phyloP scores from a whole-genome alignment of 2,888 invertebrate genomes.

The Ametastegia equiseti region DNA sequence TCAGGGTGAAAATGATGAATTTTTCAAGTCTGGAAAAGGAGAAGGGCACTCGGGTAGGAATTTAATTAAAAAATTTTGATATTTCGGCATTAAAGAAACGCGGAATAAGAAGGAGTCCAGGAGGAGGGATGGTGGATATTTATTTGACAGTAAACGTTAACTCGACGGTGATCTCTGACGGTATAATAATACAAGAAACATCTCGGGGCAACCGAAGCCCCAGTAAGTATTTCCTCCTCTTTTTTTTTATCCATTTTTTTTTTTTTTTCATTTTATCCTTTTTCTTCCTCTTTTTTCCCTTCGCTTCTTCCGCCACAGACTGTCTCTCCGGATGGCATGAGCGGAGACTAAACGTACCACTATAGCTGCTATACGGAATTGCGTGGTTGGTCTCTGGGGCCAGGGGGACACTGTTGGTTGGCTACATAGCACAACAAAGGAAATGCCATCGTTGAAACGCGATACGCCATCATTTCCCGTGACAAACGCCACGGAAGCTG shows the following conservation, averaged over 20 bases:
- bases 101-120: not conserved
- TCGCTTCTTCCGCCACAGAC: not conserved
- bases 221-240: conserved; percentile 1
- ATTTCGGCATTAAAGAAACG: not conserved
- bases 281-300: not conserved
- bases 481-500: conserved; percentile 37
- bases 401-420: not conserved
- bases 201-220: conserved; percentile 10
- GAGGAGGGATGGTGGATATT: conserved; percentile 1
- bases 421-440: conserved; percentile 26
- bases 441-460: conserved; percentile 34
- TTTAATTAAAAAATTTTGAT: not conserved
- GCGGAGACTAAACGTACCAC: conserved; percentile 24
- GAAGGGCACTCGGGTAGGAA: not conserved
- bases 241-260: no score
- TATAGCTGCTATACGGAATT: conserved; percentile 12
- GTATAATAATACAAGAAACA: conserved; percentile 21
- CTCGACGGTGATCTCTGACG: conserved; percentile 19
- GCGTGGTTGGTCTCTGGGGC: not conserved
- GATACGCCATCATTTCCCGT: conserved; percentile 41
- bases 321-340: conserved; percentile 6
- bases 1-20: not conserved
- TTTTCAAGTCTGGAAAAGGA: no score
- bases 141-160: conserved; percentile 36
- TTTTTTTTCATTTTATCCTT: no score